Percentiles rank a stretch among this genome's conserved stretches.
These are phyloP conservation scores for Dioctria rufipes DNA, from an alignment of 2,888 invertebrate genomes.

Conservation along the genomic window DNA sequence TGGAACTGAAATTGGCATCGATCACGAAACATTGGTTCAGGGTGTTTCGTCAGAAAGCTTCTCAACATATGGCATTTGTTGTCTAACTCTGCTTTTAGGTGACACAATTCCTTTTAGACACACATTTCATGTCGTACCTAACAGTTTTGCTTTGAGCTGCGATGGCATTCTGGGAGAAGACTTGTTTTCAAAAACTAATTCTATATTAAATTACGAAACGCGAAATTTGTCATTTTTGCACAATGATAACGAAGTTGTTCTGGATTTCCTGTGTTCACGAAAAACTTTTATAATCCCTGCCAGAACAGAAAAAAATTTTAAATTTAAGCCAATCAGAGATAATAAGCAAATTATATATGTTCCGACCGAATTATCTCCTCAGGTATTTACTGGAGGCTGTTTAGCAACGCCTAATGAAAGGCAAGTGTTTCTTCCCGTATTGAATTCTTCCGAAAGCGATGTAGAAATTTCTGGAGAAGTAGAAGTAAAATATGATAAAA, in stretches of 20 bases:
- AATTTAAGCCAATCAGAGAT: neutral
- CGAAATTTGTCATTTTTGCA: neutral
- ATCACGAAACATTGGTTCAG: neutral
- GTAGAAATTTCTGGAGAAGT: neutral
- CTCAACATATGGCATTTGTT: neutral
- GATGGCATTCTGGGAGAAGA: constrained; percentile 4
- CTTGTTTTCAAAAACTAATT: neutral
- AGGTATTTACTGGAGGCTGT: constrained; percentile 1
- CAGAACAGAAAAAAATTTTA: neutral
- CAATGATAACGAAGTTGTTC: neutral
- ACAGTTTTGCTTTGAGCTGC: neutral
- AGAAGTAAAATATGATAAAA: neutral
- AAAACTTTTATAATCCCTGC: constrained; percentile 5
- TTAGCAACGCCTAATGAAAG: neutral
- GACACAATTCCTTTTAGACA: neutral
- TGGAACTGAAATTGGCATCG: neutral
- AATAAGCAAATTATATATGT: neutral
- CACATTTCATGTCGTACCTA: neutral
- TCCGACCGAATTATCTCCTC: neutral
- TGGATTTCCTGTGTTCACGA: neutral
- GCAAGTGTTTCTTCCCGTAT: neutral
- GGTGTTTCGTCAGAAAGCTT: neutral
- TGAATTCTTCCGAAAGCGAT: neutral
- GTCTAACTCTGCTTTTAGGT: neutral
- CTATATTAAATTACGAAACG: neutral